Percentiles rank a stretch among this genome's conserved stretches.
Evolutionary conservation across 2,113 vertebrate genomes (phyloP).

Genomic region (Neopipo cinnamomea): DNA sequence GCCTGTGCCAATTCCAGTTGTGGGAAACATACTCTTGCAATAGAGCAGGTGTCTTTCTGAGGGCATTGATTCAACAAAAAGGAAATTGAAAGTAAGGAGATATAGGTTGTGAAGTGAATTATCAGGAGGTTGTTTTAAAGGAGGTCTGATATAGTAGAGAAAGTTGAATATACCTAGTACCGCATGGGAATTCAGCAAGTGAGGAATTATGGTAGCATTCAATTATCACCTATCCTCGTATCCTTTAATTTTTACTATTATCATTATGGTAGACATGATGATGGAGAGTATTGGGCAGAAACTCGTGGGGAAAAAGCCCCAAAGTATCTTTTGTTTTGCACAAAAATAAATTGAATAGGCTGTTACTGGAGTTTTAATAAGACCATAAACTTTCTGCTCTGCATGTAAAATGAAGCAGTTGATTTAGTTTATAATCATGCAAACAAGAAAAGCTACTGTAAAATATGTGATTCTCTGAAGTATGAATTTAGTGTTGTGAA

Average conservation of each 20-base stretch:
- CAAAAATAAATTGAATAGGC: neutral
- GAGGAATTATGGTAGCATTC: neutral
- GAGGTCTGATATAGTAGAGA: neutral
- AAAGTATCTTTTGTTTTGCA: neutral
- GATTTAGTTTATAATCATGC: neutral
- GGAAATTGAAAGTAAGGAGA: neutral
- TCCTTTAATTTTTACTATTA: neutral
- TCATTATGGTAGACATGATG: rapidly evolving
- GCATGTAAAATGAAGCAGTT: neutral
- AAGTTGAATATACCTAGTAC: neutral
- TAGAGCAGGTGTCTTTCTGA: neutral
- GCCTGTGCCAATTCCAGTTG: neutral
- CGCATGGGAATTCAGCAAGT: neutral
- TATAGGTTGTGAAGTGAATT: neutral
- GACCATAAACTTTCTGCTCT: conserved; percentile 12
- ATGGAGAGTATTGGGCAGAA: neutral
- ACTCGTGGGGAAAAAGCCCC: rapidly evolving
- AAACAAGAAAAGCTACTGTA: neutral
- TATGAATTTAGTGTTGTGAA: neutral
- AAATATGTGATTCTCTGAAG: neutral
- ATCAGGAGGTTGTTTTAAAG: neutral
- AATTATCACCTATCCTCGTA: neutral
- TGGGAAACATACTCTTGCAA: neutral
- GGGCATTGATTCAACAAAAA: neutral
- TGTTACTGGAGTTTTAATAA: neutral